Percentiles rank a stretch among this genome's conserved stretches.
Conservation (phyloP, 2,113 vertebrate species). For the Vulpes lagopus region DNA sequence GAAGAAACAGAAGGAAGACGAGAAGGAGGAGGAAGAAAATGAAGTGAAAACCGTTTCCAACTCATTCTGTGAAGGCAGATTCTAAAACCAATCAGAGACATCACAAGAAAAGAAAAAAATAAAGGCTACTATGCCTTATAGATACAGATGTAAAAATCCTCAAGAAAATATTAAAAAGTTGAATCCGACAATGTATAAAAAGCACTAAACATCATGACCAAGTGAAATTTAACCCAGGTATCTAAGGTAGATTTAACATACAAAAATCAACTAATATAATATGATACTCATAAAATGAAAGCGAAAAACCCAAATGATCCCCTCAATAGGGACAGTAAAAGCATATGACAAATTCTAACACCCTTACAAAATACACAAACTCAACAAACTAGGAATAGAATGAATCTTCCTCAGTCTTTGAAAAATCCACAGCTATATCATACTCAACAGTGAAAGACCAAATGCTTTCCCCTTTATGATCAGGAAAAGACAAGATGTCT, state of each 20-base stretch:
- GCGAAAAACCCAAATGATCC: neutral
- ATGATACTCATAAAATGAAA: neutral
- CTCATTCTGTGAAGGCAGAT: neutral
- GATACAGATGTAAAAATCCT: neutral
- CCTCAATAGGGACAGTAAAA: neutral
- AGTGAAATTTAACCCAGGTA: neutral
- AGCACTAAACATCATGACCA: neutral
- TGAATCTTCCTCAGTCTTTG: neutral
- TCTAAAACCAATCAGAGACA: constrained; percentile 25
- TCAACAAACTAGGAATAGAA: neutral
- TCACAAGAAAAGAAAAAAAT: neutral
- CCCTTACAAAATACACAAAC: neutral
- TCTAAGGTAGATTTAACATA: constrained; percentile 2
- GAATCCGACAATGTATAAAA: neutral
- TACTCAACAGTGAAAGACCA: constrained; percentile 20
- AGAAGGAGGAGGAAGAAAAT: neutral
- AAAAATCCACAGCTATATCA: neutral
- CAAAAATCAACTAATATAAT: neutral
- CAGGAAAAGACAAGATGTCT: neutral
- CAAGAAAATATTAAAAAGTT: neutral
- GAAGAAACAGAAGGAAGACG: neutral
- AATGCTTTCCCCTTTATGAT: neutral
- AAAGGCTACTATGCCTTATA: neutral
- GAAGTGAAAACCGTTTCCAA: neutral
- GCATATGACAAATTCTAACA: neutral